These are phyloP conservation scores for Apodemus speciosus DNA, from an alignment of 2,113 vertebrate species.

Conservation along the genomic window DNA sequence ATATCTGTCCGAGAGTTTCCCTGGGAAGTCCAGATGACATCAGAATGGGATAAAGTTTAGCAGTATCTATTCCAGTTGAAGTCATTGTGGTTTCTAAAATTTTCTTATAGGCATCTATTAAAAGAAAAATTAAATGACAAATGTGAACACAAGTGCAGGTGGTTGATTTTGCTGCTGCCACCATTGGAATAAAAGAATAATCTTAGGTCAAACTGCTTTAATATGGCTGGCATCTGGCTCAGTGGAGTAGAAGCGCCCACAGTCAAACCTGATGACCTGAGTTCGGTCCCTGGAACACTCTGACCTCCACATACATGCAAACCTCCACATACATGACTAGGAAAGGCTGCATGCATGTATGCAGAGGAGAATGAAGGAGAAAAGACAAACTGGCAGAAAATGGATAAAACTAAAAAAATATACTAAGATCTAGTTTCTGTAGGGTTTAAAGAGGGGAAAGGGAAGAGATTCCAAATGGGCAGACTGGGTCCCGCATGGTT, in stretches of 20 bases:
- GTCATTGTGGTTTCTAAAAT: slow-evolving; percentile 95
- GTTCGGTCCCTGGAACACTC: neutral
- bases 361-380: neutral
- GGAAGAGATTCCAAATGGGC: slow-evolving; percentile 7
- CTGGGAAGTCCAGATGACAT: slow-evolving; percentile 98
- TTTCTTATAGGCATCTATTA: slow-evolving; percentile 95
- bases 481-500: neutral
- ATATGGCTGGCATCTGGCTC: neutral
- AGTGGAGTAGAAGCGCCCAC: neutral
- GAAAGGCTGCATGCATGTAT: neutral
- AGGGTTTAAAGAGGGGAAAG: neutral
- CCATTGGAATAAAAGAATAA: slow-evolving; percentile 43
- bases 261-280: neutral
- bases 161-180: neutral
- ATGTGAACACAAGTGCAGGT: slow-evolving; percentile 24
- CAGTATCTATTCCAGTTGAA: slow-evolving; percentile 95
- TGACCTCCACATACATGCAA: neutral
- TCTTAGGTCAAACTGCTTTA: slow-evolving; percentile 33
- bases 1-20: slow-evolving; percentile 97
- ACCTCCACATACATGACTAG: neutral
- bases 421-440: neutral
- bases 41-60: slow-evolving; percentile 97
- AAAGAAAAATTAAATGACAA: slow-evolving; percentile 70
- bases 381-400: slow-evolving; percentile 1
- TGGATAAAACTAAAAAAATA: slow-evolving; percentile 36